A percentile compares a stretch with the other conserved stretches of the same genome.
Conservation (phyloP, 2,113 vertebrate genomes). For the Nerophis lumbriciformis region DNA sequence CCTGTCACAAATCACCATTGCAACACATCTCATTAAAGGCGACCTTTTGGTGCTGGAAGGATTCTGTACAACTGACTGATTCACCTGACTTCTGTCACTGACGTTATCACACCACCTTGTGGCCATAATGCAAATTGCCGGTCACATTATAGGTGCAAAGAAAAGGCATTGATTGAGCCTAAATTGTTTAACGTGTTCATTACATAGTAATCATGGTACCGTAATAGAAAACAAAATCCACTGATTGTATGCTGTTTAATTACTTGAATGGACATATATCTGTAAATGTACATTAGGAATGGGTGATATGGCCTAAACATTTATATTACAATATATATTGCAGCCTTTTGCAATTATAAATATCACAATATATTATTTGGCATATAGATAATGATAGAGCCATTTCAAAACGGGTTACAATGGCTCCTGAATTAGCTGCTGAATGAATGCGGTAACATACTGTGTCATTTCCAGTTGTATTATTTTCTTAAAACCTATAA, state of each 20-base stretch:
- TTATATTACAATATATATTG: too few species aligned
- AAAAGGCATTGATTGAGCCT: conserved; percentile 6
- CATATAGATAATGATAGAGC: too few species aligned
- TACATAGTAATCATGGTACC: neutral
- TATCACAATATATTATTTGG: too few species aligned
- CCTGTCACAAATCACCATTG: conserved; percentile 25
- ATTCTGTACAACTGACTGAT: neutral
- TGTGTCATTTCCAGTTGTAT: too few species aligned
- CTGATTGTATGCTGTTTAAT: neutral
- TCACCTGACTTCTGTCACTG: conserved; percentile 11
- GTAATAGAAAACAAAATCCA: neutral
- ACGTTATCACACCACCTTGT: conserved; percentile 52
- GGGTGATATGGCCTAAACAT: too few species aligned
- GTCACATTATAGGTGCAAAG: neutral
- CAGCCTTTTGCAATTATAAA: too few species aligned
- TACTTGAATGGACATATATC: neutral
- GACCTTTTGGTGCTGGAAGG: conserved; percentile 5
- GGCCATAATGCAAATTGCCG: conserved; percentile 7
- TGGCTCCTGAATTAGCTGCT: too few species aligned
- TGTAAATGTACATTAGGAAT: neutral
- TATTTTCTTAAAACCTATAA: too few species aligned
- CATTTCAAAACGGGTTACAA: too few species aligned
- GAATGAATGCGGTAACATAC: too few species aligned
- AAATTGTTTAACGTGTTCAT: conserved; percentile 8
- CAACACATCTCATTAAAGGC: conserved; percentile 11